phyloP scores from a whole-genome alignment of 2,113 vertebrate genomes.

The Zosterops lateralis region DNA sequence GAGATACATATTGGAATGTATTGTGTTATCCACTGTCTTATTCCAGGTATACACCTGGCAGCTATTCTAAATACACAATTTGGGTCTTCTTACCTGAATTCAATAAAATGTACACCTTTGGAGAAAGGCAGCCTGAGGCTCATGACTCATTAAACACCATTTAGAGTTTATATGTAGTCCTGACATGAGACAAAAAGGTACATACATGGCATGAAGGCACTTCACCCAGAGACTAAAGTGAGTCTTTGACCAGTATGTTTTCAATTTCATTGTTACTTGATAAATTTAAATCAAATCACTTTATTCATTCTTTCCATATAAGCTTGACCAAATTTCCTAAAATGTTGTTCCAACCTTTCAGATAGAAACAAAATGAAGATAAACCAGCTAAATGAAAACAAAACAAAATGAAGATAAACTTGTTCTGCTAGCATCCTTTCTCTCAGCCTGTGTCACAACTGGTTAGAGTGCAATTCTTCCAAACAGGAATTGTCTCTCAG shows the following conservation, averaged over 20 bases:
- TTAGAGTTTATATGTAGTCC: not conserved
- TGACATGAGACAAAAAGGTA: not conserved
- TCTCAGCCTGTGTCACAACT: not conserved
- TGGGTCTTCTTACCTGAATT: not conserved
- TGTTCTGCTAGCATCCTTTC: not conserved
- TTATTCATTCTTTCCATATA: not conserved
- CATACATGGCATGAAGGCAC: accelerated
- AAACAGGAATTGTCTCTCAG: conserved; percentile 32
- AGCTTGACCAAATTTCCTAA: not conserved
- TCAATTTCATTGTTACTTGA: not conserved
- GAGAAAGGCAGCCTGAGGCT: not conserved
- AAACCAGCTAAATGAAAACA: not conserved
- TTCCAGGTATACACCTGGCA: not conserved
- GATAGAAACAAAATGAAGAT: not conserved
- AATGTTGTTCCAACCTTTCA: not conserved
- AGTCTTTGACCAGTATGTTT: not conserved
- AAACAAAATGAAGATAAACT: not conserved
- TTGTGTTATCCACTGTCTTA: not conserved
- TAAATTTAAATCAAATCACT: not conserved
- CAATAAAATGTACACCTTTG: not conserved
- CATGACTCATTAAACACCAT: not conserved
- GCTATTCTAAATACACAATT: not conserved
- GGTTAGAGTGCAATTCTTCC: not conserved
- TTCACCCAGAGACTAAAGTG: not conserved
- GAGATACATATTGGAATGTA: not conserved